Conservation (phyloP, 2,113 vertebrate species). For the Chaenocephalus aceratus region DNA sequence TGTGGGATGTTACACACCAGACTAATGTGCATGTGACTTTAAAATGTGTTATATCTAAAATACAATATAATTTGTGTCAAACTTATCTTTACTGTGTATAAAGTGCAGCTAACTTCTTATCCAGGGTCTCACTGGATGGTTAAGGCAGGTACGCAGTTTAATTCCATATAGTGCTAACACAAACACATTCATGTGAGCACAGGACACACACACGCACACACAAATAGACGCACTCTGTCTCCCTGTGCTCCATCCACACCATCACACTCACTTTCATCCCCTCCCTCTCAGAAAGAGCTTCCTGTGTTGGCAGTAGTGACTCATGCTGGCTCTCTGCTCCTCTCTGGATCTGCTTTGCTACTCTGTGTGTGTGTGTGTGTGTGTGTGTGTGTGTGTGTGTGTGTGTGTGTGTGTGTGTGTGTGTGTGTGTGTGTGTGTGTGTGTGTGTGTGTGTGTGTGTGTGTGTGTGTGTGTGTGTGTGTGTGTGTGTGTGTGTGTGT, state of each 20-base stretch:
- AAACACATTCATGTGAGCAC: conserved; percentile 11
- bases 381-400: conserved; percentile 28
- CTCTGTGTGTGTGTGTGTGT: conserved; percentile 15
- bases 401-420: conserved; percentile 11
- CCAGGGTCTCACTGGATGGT: conserved; percentile 2
- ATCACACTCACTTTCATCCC: conserved; percentile 58
- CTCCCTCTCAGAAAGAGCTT: conserved; percentile 67
- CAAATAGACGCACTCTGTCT: conserved; percentile 12
- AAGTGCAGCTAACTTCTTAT: conserved; percentile 10
- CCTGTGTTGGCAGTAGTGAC: conserved; percentile 80
- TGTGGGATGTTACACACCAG: neutral
- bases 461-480: conserved; percentile 26
- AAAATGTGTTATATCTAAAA: neutral
- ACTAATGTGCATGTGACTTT: neutral
- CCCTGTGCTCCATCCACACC: conserved; percentile 45
- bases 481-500: conserved; percentile 18
- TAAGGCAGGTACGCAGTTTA: neutral
- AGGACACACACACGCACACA: conserved; percentile 14
- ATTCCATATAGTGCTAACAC: neutral
- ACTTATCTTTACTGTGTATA: neutral
- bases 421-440: conserved; percentile 18
- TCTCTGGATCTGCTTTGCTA: conserved; percentile 53
- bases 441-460: conserved; percentile 18
- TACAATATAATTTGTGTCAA: neutral
- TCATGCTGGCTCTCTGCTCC: conserved; percentile 76